phyloP scores from a whole-genome alignment of 2,797 vertebrate genomes.

The Anguilla pacifica region DNA sequence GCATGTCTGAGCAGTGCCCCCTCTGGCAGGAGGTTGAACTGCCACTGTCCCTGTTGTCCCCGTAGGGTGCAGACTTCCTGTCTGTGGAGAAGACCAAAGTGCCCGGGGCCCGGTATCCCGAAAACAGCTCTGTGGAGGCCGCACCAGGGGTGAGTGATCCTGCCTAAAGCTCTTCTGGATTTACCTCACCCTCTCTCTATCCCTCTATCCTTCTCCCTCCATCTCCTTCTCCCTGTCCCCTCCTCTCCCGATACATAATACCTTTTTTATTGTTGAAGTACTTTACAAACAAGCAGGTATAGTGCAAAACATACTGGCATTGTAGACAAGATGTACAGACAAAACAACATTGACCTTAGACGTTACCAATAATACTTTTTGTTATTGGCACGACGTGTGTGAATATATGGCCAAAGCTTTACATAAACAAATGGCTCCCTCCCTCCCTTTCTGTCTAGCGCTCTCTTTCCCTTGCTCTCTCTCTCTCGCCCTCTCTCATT shows the following conservation, averaged over 20 bases:
- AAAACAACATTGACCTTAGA: too few relatives aligned
- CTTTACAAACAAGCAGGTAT: too few relatives aligned
- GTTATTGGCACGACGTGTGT: too few relatives aligned
- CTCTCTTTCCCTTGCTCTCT: neutral
- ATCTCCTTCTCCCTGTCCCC: neutral
- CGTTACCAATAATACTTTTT: too few relatives aligned
- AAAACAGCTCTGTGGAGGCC: conserved; percentile 44
- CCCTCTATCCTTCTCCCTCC: neutral
- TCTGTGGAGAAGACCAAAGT: conserved; percentile 51
- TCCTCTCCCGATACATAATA: neutral
- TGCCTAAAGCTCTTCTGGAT: neutral
- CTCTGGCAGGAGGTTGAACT: neutral
- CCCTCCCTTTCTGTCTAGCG: neutral
- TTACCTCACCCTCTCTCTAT: neutral
- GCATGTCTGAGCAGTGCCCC: neutral
- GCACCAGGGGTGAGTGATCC: conserved; percentile 40
- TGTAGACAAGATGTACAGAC: too few relatives aligned
- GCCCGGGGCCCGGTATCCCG: conserved; percentile 39
- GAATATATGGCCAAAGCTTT: too few relatives aligned
- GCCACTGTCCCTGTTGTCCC: neutral
- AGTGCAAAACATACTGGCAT: too few relatives aligned
- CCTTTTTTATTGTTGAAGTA: too few relatives aligned
- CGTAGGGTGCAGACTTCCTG: conserved; percentile 48
- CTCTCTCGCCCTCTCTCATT: too few relatives aligned
- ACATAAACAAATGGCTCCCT: neutral